Base-by-base conservation (phyloP, 2,113 vertebrate species). In the Regulus satrapa region DNA sequence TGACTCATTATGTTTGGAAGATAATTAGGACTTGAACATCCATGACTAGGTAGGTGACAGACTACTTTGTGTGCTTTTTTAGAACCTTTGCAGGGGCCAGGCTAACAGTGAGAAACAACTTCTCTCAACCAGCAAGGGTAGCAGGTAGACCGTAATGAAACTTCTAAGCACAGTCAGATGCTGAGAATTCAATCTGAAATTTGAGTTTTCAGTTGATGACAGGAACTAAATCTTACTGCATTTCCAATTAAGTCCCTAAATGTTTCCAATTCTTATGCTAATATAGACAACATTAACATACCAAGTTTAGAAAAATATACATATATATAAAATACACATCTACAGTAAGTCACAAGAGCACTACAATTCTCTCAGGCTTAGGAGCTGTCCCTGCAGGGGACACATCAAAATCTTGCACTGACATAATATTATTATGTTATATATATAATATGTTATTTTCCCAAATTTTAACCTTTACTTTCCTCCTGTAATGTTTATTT, bases 361-460 rank as follows among this genome's bases (percentile, higher is more conserved):
- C 19, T 8, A 36, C 16, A 45, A 61, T 55, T 88, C 31, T 78
- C 36, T 45, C 9, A 34, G 40, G 18, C 13, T 81, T 14, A 55
- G 34, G 23, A 77, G 20, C 26, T 51, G 15, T 48, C 20, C 31
- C 34, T 75, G 10, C 29, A 77, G 18, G 74, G 4, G 21, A 56
- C 32, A 20, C 15, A 61, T 28, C 17, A 62, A 91, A 88, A 32
- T 14, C 31, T 32, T 46, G 32, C 32, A 8, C 32, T 25, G 6
- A 62, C 2, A 48, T n/a, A 82, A 81, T 19, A 26, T n/a, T n/a
- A n/a, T n/a, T n/a, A n/a, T n/a, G n/a, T n/a, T n/a, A n/a, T n/a
- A n/a, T n/a, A n/a, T n/a, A n/a, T n/a, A n/a, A n/a, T 0, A 0
- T 10, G 12, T 31, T 62, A 8, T 56, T 69, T 68, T 17, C 28